Conservation (phyloP, 1,140 invertebrate genomes). For the Drosophila pachea region DNA sequence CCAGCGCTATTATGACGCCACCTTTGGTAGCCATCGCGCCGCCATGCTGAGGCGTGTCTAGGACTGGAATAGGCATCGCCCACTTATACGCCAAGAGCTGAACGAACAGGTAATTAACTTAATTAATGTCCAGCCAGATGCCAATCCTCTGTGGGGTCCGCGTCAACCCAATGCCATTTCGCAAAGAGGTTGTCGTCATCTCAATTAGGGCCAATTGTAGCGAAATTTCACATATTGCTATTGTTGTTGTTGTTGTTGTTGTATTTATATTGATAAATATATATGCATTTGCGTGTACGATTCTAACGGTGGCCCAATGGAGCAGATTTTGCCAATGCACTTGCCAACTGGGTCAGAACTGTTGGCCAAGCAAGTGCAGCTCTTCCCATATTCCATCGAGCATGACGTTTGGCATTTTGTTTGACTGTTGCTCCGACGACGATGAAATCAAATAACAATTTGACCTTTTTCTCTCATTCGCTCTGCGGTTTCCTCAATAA, state of each 20-base stretch:
- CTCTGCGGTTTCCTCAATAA: too few species aligned
- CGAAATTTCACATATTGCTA: slow-evolving; percentile 11
- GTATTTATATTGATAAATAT: neutral
- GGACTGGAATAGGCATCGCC: slow-evolving; percentile 23
- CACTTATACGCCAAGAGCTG: neutral
- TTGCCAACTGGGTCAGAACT: slow-evolving; percentile 51
- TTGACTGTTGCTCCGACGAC: slow-evolving; percentile 46
- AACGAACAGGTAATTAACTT: slow-evolving; percentile 42
- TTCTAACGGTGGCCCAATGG: slow-evolving; percentile 14
- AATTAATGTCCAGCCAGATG: slow-evolving; percentile 42
- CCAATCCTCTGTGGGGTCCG: slow-evolving; percentile 33
- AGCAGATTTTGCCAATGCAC: slow-evolving; percentile 11
- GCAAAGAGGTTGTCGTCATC: slow-evolving; percentile 32
- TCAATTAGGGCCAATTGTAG: slow-evolving; percentile 24
- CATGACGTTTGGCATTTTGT: slow-evolving; percentile 61
- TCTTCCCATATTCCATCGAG: slow-evolving; percentile 35
- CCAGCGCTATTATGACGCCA: slow-evolving; percentile 41
- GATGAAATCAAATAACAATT: slow-evolving; percentile 40
- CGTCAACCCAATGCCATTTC: neutral
- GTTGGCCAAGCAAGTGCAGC: slow-evolving; percentile 45
- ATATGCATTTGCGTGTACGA: too few species aligned
- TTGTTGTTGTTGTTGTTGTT: neutral
- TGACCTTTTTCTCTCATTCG: slow-evolving; percentile 39
- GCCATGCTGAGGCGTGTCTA: slow-evolving; percentile 34
- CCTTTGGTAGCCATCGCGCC: slow-evolving; percentile 5